Percentiles rank a stretch among this genome's conserved stretches.
These are phyloP conservation scores for Nycteola revayana DNA, from an alignment of 2,888 invertebrate species.

Conservation along the genomic window DNA sequence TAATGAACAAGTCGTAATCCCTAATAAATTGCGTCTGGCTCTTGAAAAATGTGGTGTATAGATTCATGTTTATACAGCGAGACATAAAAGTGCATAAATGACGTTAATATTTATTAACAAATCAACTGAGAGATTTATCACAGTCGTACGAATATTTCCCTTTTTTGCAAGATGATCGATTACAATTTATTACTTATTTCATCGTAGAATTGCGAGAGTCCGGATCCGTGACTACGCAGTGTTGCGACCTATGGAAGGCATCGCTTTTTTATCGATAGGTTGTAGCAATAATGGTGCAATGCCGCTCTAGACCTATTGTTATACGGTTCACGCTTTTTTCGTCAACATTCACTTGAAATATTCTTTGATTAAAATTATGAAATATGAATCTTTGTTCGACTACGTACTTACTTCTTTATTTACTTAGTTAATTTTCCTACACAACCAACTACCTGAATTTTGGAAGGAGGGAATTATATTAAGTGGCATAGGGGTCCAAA, in stretches of 20 bases:
- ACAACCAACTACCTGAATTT: too few relatives aligned
- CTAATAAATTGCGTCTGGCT: slow-evolving; percentile 18
- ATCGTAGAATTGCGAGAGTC: slow-evolving; percentile 43
- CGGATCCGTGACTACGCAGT: slow-evolving; percentile 48
- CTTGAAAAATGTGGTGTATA: slow-evolving; percentile 19
- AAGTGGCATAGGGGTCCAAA: too few relatives aligned
- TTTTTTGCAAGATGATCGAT: slow-evolving; percentile 34
- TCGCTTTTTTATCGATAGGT: slow-evolving; percentile 51
- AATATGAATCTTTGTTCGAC: slow-evolving; percentile 24
- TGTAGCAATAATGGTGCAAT: slow-evolving; percentile 48
- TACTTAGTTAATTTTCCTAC: too few relatives aligned
- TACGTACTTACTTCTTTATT: too few relatives aligned
- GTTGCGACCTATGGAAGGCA: slow-evolving; percentile 41
- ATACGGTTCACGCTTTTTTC: slow-evolving; percentile 45
- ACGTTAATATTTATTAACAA: slow-evolving; percentile 23
- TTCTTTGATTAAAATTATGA: slow-evolving; percentile 28
- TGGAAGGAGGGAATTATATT: too few relatives aligned
- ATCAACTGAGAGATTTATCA: slow-evolving; percentile 28
- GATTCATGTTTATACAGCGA: slow-evolving; percentile 17
- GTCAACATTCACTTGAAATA: slow-evolving; percentile 32
- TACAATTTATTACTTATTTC: slow-evolving; percentile 44
- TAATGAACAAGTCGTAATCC: slow-evolving; percentile 25
- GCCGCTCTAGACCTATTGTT: slow-evolving; percentile 46
- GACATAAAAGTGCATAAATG: slow-evolving; percentile 22
- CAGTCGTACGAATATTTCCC: slow-evolving; percentile 25